A percentile compares a stretch with the other conserved stretches of the same genome.
These are phyloP conservation scores for Papilio polytes DNA, from an alignment of 1,140 invertebrate species.

Conservation along the genomic window DNA sequence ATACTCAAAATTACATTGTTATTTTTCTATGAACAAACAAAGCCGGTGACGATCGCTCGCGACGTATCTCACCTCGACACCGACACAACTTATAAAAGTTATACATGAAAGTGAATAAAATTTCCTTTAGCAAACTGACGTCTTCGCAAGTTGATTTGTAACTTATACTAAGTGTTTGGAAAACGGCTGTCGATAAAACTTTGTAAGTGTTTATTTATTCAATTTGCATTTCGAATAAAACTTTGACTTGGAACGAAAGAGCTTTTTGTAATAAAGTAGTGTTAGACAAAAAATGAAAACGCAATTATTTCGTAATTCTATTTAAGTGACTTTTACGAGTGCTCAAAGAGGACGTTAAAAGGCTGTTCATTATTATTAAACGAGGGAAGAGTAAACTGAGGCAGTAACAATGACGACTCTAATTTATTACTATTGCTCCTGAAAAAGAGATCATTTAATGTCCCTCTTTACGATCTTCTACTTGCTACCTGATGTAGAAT, in stretches of 20 bases:
- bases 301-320: constrained; percentile 18
- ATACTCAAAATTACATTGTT: not conserved
- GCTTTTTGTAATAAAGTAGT: not conserved
- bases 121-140: constrained; percentile 2
- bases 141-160: constrained; percentile 7
- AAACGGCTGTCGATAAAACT: constrained; percentile 2
- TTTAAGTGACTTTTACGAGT: constrained; percentile 5
- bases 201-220: not conserved
- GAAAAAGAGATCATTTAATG: constrained; percentile 18
- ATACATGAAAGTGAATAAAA: not conserved
- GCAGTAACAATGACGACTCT: constrained; percentile 17
- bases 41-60: not conserved
- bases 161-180: constrained; percentile 3
- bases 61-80: not conserved
- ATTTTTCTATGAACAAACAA: not conserved
- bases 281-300: not conserved
- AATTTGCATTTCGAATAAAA: not conserved
- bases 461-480: not conserved
- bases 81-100: not conserved
- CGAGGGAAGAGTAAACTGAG: constrained; percentile 19
- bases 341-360: constrained; percentile 7
- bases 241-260: not conserved
- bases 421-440: constrained; percentile 17
- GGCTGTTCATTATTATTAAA: constrained; percentile 12
- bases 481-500: not conserved